Conservation (phyloP, 2,113 vertebrate species). For the Steatornis caripensis region DNA sequence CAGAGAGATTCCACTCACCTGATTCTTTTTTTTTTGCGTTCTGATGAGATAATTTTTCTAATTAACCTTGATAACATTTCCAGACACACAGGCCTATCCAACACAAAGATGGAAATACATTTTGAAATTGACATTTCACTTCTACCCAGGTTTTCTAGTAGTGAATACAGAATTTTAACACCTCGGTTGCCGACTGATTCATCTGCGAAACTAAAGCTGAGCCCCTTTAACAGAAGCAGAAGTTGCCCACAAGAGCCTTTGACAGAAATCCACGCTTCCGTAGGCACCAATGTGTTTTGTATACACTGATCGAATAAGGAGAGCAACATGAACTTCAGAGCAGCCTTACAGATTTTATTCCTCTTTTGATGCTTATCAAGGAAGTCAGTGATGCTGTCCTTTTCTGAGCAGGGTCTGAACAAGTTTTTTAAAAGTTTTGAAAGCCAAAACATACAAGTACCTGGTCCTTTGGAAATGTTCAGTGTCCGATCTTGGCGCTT, state of each 20-base stretch:
- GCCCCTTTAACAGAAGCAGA: background rate
- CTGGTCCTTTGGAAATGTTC: background rate
- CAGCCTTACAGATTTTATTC: background rate
- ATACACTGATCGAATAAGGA: background rate
- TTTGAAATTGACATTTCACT: conserved; percentile 24
- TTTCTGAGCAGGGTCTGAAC: background rate
- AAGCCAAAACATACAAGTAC: background rate
- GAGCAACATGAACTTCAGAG: background rate
- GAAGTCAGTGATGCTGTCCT: background rate
- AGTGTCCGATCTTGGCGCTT: background rate
- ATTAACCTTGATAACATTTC: conserved; percentile 88
- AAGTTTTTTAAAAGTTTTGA: background rate
- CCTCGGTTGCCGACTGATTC: background rate
- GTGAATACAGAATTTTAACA: conserved; percentile 10
- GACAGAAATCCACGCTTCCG: background rate
- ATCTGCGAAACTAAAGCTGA: background rate
- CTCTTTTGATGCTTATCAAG: background rate
- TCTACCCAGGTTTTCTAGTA: background rate
- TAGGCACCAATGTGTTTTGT: fast-evolving
- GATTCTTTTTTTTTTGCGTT: conserved; percentile 73
- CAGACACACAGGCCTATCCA: conserved; percentile 13
- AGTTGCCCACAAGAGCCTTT: background rate
- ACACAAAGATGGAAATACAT: background rate
- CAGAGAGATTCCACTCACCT: conserved; percentile 62
- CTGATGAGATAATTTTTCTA: conserved; percentile 94